Percentiles rank a stretch among this genome's conserved stretches.
Evolutionary conservation across 2,113 vertebrate species (phyloP).

Genomic region (Phylloscopus whistleri): DNA sequence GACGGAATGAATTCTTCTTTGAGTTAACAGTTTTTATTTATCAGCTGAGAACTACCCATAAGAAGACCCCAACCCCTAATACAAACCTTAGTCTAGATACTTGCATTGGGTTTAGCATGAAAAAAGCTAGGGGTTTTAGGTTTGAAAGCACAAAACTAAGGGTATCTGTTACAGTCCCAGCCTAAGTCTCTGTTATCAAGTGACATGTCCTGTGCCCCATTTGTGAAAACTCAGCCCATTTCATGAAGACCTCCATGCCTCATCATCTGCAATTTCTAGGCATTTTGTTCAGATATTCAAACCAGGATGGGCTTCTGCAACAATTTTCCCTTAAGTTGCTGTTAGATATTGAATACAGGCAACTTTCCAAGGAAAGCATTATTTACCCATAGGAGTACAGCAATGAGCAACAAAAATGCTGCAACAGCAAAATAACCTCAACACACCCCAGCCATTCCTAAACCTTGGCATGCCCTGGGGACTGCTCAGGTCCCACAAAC

Average conservation of each 20-base stretch:
- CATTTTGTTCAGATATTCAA: background rate
- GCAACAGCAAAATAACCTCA: background rate
- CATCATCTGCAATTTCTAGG: background rate
- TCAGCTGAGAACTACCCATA: fast-evolving
- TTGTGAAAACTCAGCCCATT: background rate
- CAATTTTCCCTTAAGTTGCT: background rate
- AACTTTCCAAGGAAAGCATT: background rate
- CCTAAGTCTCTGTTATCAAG: background rate
- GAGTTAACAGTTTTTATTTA: background rate
- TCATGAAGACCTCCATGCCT: background rate
- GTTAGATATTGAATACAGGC: background rate
- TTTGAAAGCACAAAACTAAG: background rate
- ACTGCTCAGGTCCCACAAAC: background rate
- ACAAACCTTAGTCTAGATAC: background rate
- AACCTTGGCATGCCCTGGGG: background rate
- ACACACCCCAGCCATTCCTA: background rate
- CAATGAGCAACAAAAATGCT: background rate
- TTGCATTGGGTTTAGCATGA: background rate
- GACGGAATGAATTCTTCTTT: background rate
- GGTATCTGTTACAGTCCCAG: background rate
- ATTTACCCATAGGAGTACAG: background rate
- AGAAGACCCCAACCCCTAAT: background rate
- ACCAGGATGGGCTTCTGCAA: background rate
- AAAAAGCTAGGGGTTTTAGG: no score
- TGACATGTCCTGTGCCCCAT: background rate